Evolutionary conservation across 2,113 vertebrate genomes (phyloP).

Genomic region (Zootoca vivipara): DNA sequence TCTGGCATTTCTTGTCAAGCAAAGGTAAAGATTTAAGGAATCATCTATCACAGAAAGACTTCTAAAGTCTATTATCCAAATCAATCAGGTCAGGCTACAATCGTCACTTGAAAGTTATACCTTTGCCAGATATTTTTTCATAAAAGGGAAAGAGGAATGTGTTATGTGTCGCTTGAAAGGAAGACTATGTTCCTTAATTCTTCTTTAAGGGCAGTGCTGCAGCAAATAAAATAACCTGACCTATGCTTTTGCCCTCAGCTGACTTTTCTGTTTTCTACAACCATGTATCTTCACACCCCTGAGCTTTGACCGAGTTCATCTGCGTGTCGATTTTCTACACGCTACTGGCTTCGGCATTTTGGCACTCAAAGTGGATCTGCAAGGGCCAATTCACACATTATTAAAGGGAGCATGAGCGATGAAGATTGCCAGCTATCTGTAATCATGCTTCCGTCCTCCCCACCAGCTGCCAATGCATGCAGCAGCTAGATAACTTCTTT

Average conservation of each 20-base stretch:
- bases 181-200: not conserved
- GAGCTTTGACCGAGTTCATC: not conserved
- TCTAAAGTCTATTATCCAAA: not conserved
- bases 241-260: not conserved
- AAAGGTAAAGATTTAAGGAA: constrained; percentile 21
- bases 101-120: not conserved
- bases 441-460: not conserved
- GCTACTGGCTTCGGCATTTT: not conserved
- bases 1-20: not conserved
- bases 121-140: constrained; percentile 11
- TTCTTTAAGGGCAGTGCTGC: constrained; percentile 36
- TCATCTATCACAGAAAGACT: not conserved
- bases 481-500: not conserved
- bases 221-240: constrained; percentile 36
- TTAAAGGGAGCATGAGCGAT: not conserved
- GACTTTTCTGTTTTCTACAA: not conserved
- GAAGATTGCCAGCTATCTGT: not conserved
- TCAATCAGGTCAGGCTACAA: not conserved
- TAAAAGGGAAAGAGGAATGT: constrained; percentile 19
- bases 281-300: not conserved
- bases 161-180: not conserved
- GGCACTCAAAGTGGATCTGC: not conserved
- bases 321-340: not conserved
- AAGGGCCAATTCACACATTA: not conserved
- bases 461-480: not conserved